phyloP scores from a whole-genome alignment of 2,113 vertebrate species.

The Crotophaga sulcirostris region DNA sequence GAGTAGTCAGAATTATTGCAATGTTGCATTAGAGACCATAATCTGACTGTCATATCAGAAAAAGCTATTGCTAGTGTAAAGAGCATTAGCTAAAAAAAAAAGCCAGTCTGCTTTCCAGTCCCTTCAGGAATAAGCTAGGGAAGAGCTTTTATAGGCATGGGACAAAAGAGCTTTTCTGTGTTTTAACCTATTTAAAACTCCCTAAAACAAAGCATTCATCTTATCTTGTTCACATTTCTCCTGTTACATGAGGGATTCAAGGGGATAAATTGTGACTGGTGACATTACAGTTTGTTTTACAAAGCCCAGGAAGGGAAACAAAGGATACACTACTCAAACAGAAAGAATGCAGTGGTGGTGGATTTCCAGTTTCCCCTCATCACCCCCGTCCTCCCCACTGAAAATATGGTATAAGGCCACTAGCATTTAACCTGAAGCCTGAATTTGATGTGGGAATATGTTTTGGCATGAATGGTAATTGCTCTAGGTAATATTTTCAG shows the following conservation, averaged over 20 bases:
- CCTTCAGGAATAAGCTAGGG: neutral
- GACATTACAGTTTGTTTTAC: neutral
- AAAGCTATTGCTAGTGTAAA: neutral
- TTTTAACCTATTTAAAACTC: neutral
- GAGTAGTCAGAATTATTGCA: neutral
- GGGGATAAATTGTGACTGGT: neutral
- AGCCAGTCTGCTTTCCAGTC: neutral
- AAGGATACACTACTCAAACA: neutral
- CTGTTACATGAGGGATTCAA: neutral
- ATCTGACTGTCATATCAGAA: neutral
- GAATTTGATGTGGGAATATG: neutral
- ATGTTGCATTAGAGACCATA: neutral
- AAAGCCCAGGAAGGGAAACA: neutral
- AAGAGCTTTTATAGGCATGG: neutral
- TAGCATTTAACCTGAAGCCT: neutral
- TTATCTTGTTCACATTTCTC: neutral
- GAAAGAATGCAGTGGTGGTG: neutral
- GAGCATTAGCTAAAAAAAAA: neutral
- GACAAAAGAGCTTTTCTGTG: neutral
- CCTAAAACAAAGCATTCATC: neutral
- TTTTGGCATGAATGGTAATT: neutral
- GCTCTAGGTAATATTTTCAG: neutral
- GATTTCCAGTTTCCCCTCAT: no score
- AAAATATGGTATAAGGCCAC: neutral
- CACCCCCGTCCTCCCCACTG: accelerated